Percentiles rank a stretch among this genome's conserved stretches.
Conservation (phyloP, 2,797 vertebrate genomes). For the Sebastes wilsoni region DNA sequence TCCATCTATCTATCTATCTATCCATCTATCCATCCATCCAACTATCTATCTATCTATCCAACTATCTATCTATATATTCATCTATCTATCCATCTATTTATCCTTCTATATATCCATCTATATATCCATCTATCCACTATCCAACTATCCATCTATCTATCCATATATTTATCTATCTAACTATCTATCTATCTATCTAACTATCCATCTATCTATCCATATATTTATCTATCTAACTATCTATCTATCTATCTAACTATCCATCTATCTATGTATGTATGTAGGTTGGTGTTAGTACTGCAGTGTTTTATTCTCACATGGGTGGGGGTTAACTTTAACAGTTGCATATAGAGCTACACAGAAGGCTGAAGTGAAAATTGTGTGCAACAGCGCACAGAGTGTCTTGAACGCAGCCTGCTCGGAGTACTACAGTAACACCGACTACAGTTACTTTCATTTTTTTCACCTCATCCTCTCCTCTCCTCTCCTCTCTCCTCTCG, state of each 20-base stretch:
- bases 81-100: background rate
- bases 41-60: background rate
- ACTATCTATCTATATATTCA: background rate
- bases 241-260: background rate
- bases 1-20: background rate
- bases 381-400: background rate
- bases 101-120: background rate
- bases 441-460: slow-evolving; percentile 67
- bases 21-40: background rate
- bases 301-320: slow-evolving; percentile 26
- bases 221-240: background rate
- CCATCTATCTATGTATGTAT: background rate
- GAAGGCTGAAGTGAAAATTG: background rate
- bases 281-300: slow-evolving; percentile 11
- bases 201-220: background rate
- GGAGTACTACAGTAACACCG: slow-evolving; percentile 56
- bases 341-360: background rate
- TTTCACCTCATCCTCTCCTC: slow-evolving; percentile 32
- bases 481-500: slow-evolving; percentile 80
- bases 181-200: background rate
- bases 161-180: background rate
- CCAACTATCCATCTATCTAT: background rate
- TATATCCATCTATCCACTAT: background rate
- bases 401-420: slow-evolving; percentile 70
- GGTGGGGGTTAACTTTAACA: slow-evolving; percentile 35